Evolutionary conservation across 2,888 invertebrate species (phyloP), one percentile per base, ranked within the genome.

Genomic region (Clistopyga incitator): DNA sequence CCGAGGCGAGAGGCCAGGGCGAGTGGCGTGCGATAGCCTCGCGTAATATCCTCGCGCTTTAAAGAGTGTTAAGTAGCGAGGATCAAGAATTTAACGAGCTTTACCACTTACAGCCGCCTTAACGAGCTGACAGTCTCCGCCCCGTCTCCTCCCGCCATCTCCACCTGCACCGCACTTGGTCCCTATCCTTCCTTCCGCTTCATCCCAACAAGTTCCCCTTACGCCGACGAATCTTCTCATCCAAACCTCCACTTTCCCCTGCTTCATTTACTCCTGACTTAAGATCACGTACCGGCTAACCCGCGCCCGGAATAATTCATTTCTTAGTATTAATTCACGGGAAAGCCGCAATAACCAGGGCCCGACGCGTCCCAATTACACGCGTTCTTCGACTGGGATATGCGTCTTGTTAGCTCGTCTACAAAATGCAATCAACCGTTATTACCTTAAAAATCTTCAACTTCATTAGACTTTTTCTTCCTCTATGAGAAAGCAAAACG

Each of bases 61-160:
- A 82, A 86, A 86, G 82, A 85, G 86, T 82, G 82, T 82, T 87
- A 75, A 82, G 82, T 83, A 81, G 79, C 78, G 80, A 83, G 78
- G 79, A 84, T 85, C 79, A 85, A 84, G 85, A 85, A 86, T 85
- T 88, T 86, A 86, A 85, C 78, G 83, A 81, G 84, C 80, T 82
- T 82, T 84, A 84, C 82, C 82, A 85, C 81, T 85, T 80, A 85
- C 84, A 82, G 78, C 78, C 65, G 65, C 84, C 85, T 85, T 83
- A 85, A 87, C 85, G 86, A 85, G 84, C 81, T 83, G 67, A 56
- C 61, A 47, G 79, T 74, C 59, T 34, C 65, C 64, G 75, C 80
- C 76, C 59, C 56, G 64, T 78, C 75, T 74, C 38, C 68, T 75
- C 11, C 47, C 64, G 29, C 54, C 13, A n/a, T 38, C 74, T 47